These are phyloP conservation scores for Lasioglossum calceatum DNA, from an alignment of 2,888 invertebrate species.

Conservation along the genomic window DNA sequence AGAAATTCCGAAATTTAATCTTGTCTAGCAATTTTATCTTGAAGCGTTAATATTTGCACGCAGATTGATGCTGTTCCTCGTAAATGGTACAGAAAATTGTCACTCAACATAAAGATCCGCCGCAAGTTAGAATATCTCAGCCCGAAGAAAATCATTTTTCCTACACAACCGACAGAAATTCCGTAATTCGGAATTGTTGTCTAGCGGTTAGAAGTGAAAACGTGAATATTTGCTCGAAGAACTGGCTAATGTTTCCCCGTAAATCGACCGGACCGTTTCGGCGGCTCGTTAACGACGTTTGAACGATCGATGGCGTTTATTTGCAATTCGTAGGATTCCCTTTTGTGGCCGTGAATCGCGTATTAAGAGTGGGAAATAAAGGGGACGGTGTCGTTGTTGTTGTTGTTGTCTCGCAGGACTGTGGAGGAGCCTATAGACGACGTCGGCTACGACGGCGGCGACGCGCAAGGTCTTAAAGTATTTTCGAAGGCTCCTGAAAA, in stretches of 20 bases:
- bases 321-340: conserved; percentile 27
- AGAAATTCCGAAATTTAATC: too few relatives aligned
- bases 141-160: background rate
- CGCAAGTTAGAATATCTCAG: background rate
- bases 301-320: conserved; percentile 25
- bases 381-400: background rate
- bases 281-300: background rate
- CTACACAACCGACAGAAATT: background rate
- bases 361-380: conserved; percentile 35
- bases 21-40: too few relatives aligned
- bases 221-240: too few relatives aligned
- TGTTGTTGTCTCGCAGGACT: conserved; percentile 22
- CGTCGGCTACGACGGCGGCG: background rate
- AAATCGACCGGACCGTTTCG: background rate
- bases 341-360: conserved; percentile 8
- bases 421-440: conserved; percentile 12
- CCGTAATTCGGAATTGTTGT: background rate
- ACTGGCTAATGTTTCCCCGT: background rate
- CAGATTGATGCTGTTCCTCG: background rate
- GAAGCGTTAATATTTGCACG: too few relatives aligned
- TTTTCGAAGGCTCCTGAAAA: conserved; percentile 48
- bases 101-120: background rate
- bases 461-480: conserved; percentile 37
- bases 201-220: background rate
- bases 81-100: background rate